Percentiles rank a stretch among this genome's conserved stretches.
Conservation (phyloP, 2,797 vertebrate species). For the Semotilus atromaculatus region DNA sequence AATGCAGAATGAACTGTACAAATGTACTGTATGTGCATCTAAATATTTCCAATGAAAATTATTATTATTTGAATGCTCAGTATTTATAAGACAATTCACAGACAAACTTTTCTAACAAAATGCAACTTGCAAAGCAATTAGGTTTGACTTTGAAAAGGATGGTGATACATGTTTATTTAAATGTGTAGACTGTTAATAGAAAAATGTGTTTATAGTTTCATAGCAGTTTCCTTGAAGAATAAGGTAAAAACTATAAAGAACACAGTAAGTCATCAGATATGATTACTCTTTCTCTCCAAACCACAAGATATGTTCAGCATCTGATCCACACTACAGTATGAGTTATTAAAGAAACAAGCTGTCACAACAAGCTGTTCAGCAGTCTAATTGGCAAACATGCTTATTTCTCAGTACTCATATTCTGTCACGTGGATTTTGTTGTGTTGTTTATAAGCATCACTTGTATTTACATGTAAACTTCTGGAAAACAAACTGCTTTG, state of each 20-base stretch:
- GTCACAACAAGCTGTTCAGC: conserved; percentile 26
- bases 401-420: conserved; percentile 8
- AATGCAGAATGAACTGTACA: background rate
- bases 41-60: background rate
- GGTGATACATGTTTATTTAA: background rate
- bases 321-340: background rate
- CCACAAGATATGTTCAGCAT: background rate
- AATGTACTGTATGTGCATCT: background rate
- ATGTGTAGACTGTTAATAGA: no score
- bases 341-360: conserved; percentile 8
- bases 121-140: background rate
- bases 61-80: background rate
- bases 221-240: background rate
- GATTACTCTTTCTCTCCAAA: background rate
- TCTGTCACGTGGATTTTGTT: conserved; percentile 27
- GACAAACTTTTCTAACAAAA: background rate
- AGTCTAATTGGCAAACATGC: conserved; percentile 22
- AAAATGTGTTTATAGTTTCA: background rate
- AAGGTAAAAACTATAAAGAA: background rate
- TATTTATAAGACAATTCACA: background rate
- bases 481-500: conserved; percentile 36
- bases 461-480: conserved; percentile 21
- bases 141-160: background rate
- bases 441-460: conserved; percentile 20
- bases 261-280: background rate